Evolutionary conservation across 2,797 vertebrate species (phyloP).

Genomic region (Enteromius viviparus): DNA sequence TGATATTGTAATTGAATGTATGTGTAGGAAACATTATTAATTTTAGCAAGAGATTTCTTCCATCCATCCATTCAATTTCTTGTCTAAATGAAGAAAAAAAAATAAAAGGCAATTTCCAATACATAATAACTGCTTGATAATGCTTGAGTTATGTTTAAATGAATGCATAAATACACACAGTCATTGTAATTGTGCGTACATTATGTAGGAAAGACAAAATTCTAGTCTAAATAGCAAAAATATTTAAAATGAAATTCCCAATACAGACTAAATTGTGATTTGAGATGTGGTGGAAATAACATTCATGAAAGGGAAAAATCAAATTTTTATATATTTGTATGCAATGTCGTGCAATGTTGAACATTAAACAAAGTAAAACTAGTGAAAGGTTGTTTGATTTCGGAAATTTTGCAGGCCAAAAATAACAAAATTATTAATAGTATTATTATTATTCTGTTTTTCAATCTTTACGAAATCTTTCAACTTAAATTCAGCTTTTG

Average conservation of each 20-base stretch:
- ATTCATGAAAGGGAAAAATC: neutral
- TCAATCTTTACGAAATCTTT: neutral
- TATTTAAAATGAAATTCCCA: neutral
- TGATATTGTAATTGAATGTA: neutral
- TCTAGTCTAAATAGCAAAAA: neutral
- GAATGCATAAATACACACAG: too few relatives aligned
- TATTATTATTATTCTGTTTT: neutral
- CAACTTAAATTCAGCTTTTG: neutral
- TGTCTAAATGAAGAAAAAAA: too few relatives aligned
- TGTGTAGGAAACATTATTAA: too few relatives aligned
- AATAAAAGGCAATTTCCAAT: too few relatives aligned
- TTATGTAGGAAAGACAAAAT: too few relatives aligned
- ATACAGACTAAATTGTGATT: neutral
- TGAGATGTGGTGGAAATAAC: neutral
- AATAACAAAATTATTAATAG: neutral
- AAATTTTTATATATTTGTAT: neutral
- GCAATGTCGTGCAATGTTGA: neutral
- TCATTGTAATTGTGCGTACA: too few relatives aligned
- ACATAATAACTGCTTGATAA: too few relatives aligned
- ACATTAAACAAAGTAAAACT: neutral
- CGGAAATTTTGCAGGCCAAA: neutral
- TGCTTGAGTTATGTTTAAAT: too few relatives aligned
- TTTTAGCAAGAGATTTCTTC: too few relatives aligned
- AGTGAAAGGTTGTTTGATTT: slow-evolving; percentile 4
- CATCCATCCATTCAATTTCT: too few relatives aligned